phyloP scores from a whole-genome alignment of 1,140 invertebrate genomes.

The Sitophilus oryzae region DNA sequence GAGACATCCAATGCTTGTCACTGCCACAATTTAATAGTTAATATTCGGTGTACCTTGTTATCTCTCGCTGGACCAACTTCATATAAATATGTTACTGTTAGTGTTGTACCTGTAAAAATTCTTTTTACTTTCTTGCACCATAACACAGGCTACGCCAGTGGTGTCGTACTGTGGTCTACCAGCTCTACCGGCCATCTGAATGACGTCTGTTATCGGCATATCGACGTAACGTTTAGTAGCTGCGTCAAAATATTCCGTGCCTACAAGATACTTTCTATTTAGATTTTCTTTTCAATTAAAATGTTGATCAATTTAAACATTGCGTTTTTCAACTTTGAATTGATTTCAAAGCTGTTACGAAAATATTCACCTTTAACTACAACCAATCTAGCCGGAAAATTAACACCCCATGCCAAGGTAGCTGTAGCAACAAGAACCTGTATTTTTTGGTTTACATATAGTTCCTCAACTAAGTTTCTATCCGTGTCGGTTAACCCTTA shows the following conservation, averaged over 20 bases:
- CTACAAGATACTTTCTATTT: conserved; percentile 46
- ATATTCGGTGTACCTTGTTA: too few species aligned
- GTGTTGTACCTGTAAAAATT: conserved; percentile 98
- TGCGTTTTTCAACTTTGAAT: too few species aligned
- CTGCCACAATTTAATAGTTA: too few species aligned
- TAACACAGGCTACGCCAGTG: conserved; percentile 90
- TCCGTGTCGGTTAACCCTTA: conserved; percentile 78
- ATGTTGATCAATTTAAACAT: neutral
- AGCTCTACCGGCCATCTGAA: conserved; percentile 99
- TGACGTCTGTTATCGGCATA: conserved; percentile 97
- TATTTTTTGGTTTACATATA: conserved; percentile 96
- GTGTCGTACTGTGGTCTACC: conserved; percentile 93
- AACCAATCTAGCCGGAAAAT: conserved; percentile 92
- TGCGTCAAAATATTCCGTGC: conserved; percentile 94
- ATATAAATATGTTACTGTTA: too few species aligned
- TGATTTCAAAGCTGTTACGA: too few species aligned
- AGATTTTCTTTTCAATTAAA: conserved; percentile 14
- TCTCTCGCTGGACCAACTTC: too few species aligned
- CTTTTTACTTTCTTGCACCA: conserved; percentile 98
- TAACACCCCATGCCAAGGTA: conserved; percentile 98
- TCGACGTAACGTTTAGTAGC: conserved; percentile 96
- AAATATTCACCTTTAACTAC: conserved; percentile 52
- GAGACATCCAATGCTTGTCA: too few species aligned
- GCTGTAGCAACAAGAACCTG: conserved; percentile 97
- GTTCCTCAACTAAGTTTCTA: conserved; percentile 83